Evolutionary conservation across 2,797 vertebrate genomes (phyloP).

Genomic region (Apogon talboti): DNA sequence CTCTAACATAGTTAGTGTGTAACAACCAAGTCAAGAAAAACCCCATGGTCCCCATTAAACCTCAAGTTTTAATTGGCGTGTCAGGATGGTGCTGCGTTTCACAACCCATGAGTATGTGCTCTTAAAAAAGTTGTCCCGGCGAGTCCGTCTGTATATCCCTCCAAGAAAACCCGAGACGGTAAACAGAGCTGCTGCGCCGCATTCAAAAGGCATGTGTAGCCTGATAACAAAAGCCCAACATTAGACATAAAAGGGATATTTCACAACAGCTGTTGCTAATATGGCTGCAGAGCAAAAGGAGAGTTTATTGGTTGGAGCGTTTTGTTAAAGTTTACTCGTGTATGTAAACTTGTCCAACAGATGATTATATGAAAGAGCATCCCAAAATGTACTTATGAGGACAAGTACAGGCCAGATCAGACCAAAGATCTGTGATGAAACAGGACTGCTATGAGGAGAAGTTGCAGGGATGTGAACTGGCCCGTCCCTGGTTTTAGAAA

Average conservation of each 20-base stretch:
- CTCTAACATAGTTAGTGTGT: conserved; percentile 75
- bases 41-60: conserved; percentile 72
- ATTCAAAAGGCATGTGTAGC: conserved; percentile 24
- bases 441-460: no score
- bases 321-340: no score
- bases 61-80: conserved; percentile 76
- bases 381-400: no score
- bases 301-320: no score
- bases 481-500: no score
- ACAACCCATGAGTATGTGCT: conserved; percentile 33
- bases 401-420: no score
- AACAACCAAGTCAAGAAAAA: conserved; percentile 71
- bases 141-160: conserved; percentile 27
- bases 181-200: conserved; percentile 43
- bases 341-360: no score
- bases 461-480: no score
- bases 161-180: conserved; percentile 57
- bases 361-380: no score
- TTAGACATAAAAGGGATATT: conserved; percentile 26
- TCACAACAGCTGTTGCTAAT: conserved; percentile 25
- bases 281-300: no score
- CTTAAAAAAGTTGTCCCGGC: conserved; percentile 36
- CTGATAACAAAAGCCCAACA: conserved; percentile 36
- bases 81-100: conserved; percentile 61
- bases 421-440: no score